Evolutionary conservation across 2,113 vertebrate species (phyloP).

Genomic region (Actenoides hombroni): DNA sequence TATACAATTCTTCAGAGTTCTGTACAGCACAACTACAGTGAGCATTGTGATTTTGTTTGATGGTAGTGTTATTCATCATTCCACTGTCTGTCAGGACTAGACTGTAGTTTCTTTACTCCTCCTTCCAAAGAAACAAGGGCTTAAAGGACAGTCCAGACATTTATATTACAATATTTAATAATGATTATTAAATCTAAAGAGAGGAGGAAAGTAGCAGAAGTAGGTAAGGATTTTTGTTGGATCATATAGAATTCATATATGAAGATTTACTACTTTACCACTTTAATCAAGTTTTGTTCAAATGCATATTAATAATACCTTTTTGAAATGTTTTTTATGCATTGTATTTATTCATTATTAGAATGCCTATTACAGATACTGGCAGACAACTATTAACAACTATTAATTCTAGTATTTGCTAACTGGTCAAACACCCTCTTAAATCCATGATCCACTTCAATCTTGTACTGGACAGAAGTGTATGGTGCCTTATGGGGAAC

Average conservation of each 20-base stretch:
- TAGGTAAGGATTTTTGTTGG: not conserved
- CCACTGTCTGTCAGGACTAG: not conserved
- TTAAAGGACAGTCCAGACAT: not conserved
- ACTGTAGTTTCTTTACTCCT: not conserved
- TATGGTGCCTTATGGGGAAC: not conserved
- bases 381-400: not conserved
- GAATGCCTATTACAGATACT: not conserved
- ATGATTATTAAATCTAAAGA: not conserved
- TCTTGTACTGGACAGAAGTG: not conserved
- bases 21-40: not conserved
- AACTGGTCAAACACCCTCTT: not conserved
- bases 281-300: not conserved
- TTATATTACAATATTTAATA: not conserved
- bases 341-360: not conserved
- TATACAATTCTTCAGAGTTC: not conserved
- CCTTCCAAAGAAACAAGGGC: not conserved
- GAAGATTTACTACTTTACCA: not conserved
- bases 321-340: not conserved
- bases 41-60: not conserved
- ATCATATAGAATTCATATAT: not conserved
- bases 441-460: not conserved
- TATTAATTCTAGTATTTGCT: not conserved
- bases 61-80: rapidly evolving
- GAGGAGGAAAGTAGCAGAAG: not conserved
- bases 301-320: not conserved